Conservation (phyloP, 2,888 invertebrate genomes). For the Metellina segmentata region DNA sequence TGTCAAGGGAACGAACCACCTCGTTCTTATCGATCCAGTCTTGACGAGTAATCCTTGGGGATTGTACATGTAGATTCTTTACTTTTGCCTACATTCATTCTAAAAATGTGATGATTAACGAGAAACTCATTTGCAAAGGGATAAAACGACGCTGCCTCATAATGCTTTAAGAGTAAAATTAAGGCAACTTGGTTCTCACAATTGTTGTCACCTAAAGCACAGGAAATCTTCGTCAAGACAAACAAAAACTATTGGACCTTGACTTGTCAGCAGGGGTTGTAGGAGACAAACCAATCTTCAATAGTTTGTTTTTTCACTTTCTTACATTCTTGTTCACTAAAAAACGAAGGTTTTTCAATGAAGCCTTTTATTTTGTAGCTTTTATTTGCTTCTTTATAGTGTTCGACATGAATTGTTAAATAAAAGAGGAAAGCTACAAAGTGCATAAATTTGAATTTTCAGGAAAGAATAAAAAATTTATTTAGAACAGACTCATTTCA, state of each 20-base stretch:
- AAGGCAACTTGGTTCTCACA: conserved; percentile 6
- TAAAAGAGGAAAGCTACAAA: not conserved
- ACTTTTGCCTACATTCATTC: conserved; percentile 67
- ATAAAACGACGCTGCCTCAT: conserved; percentile 24
- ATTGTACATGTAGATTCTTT: conserved; percentile 65
- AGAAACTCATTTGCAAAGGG: conserved; percentile 55
- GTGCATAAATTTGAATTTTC: not conserved
- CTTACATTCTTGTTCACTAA: conserved; percentile 1
- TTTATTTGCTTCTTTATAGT: conserved; percentile 1
- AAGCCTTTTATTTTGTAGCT: conserved; percentile 5
- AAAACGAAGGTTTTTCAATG: conserved; percentile 29
- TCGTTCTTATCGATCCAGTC: conserved; percentile 69
- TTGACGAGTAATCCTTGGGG: conserved; percentile 66
- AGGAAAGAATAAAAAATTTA: not conserved
- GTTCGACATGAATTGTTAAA: conserved; percentile 5
- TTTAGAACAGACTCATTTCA: conserved; percentile 17
- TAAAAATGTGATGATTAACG: conserved; percentile 66
- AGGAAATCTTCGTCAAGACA: conserved; percentile 5
- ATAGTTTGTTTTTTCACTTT: conserved; percentile 35
- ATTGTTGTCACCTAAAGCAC: conserved; percentile 39
- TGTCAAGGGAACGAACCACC: conserved; percentile 71
- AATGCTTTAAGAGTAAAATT: conserved; percentile 13
- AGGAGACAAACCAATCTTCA: conserved; percentile 38
- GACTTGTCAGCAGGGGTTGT: conserved; percentile 45
- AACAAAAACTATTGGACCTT: conserved; percentile 60